phyloP scores from a whole-genome alignment of 2,797 vertebrate species.

The Macroramphosus scolopax region DNA sequence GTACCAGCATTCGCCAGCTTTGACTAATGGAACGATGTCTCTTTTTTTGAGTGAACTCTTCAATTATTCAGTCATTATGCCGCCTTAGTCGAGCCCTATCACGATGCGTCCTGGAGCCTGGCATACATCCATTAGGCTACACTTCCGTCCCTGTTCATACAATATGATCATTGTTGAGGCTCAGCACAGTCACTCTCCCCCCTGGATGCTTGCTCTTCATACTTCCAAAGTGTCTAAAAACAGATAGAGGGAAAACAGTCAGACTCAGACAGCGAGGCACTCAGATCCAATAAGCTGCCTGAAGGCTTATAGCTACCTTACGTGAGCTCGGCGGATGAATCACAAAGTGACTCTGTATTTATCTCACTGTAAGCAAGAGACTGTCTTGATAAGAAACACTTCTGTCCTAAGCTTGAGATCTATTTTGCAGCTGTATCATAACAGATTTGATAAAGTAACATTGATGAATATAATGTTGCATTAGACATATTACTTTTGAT shows the following conservation, averaged over 20 bases:
- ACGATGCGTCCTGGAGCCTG: constrained; percentile 22
- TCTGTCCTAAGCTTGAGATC: constrained; percentile 20
- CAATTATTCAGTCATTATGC: constrained; percentile 49
- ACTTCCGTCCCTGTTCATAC: constrained; percentile 40
- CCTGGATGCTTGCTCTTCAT: constrained; percentile 72
- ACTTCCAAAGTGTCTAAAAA: constrained; percentile 76
- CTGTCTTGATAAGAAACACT: constrained; percentile 27
- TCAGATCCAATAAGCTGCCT: constrained; percentile 39
- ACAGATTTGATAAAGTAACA: no score
- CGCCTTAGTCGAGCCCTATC: constrained; percentile 31
- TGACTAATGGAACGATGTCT: constrained; percentile 45
- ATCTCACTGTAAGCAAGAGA: constrained; percentile 28
- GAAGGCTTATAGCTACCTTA: constrained; percentile 45
- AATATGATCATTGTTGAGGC: constrained; percentile 33
- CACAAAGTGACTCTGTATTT: constrained; percentile 44
- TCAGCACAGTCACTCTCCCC: constrained; percentile 64
- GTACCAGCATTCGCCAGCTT: constrained; percentile 16
- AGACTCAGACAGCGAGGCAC: constrained; percentile 41
- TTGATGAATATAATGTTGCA: no score
- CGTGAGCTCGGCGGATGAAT: constrained; percentile 55
- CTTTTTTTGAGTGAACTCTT: constrained; percentile 41
- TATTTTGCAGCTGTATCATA: constrained; percentile 1
- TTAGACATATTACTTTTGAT: no score
- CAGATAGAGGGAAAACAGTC: constrained; percentile 49
- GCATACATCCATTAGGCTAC: constrained; percentile 47